Base-by-base conservation (phyloP, 1,140 invertebrate species). In the Drosophila subpulchrella region DNA sequence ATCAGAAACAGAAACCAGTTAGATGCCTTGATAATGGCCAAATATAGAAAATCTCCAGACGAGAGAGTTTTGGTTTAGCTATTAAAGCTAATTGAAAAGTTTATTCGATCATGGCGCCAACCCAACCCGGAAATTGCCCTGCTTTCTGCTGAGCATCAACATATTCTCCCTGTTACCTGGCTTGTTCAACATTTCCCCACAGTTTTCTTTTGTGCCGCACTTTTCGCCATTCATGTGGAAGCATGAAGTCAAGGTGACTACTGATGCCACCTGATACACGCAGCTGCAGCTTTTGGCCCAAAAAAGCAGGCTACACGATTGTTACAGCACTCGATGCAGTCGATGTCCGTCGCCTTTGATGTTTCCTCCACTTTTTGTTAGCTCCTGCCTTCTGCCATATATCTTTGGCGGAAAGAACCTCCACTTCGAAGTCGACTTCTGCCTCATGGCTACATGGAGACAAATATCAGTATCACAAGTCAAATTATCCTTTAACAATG, bases 181-280 rank as follows among this genome's bases (percentile, higher is more conserved):
- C 12, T 3, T 39, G 27, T 39, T 11, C 20, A 48, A 62, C 27
- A 68, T 70, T 55, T 32, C 39, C 38, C 13, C 27, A 8, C 12
- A 36, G n/a, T 30, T 67, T 55, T 68, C 24, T 46, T 67, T 46
- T 55, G n/a, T 17, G 20, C 34, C 15, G 15, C 24, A 55, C 39
- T 38, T 68, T 55, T 13, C 41, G 47, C 41, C 44, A 48, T 32
- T 59, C 44, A 48, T 34, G 56, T 27, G 56, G 7, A 50, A 34
- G 44, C 42, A 51, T 39, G 38, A 39, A 46, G 50, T 39, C 67
- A 57, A 56, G 65, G 27, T 39, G 50, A 36, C 47, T 38, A 42
- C 24, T 42, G 38, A 39, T 75, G 78, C 78, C 67, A 48, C 51
- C 46, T 36, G 68, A 56, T 56, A 71, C 27, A 47, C 20, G 65